A percentile compares a stretch with the other conserved stretches of the same genome.
Evolutionary conservation across 2,888 invertebrate genomes (phyloP).

Genomic region (Leptopilina syphax): DNA sequence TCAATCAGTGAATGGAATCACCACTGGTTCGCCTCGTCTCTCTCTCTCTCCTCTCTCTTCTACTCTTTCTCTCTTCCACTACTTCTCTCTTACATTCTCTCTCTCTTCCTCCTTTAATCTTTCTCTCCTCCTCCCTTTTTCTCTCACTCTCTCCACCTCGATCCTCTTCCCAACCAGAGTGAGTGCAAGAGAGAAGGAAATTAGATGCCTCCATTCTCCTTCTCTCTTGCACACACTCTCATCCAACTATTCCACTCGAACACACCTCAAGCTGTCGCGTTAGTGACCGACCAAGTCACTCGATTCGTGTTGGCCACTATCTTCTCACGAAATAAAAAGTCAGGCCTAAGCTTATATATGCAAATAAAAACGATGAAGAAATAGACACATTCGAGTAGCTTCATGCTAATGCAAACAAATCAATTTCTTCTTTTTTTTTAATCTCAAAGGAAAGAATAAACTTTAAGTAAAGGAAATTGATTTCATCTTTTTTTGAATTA

Average conservation of each 20-base stretch:
- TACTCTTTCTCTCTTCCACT: not conserved
- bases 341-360: constrained; percentile 34
- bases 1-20: constrained; percentile 84
- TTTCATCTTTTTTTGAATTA: not conserved
- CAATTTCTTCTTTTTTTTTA: not conserved
- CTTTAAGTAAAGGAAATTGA: not conserved
- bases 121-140: constrained; percentile 54
- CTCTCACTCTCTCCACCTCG: constrained; percentile 54
- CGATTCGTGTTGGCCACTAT: constrained; percentile 57
- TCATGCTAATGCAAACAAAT: constrained; percentile 20
- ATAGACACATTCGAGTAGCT: constrained; percentile 36
- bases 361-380: constrained; percentile 39
- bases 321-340: constrained; percentile 53
- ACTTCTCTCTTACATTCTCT: constrained; percentile 50
- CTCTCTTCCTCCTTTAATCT: constrained; percentile 45
- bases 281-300: constrained; percentile 64
- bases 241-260: constrained; percentile 55
- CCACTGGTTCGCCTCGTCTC: constrained; percentile 76
- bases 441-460: not conserved
- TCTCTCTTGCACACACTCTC: constrained; percentile 57
- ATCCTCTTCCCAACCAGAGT: too few species aligned
- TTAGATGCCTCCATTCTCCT: constrained; percentile 45
- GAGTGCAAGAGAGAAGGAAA: too few species aligned
- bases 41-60: constrained; percentile 45
- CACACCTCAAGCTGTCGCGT: constrained; percentile 70